Conservation (phyloP, 2,797 vertebrate species). For the Periophthalmus magnuspinnatus region DNA sequence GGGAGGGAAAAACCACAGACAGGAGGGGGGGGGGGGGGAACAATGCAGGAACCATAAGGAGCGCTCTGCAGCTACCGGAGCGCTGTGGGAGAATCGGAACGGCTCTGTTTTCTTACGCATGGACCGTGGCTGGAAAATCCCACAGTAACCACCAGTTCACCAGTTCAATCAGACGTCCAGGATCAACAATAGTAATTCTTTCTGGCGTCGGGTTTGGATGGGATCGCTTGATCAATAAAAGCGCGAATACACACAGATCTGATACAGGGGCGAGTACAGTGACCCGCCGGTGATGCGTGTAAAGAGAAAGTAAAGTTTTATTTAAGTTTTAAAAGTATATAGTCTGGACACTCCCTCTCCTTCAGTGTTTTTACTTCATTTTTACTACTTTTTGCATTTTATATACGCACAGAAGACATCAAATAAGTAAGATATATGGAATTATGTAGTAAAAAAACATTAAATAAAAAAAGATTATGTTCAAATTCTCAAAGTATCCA, state of each 20-base stretch:
- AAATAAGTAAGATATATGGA: too few species aligned
- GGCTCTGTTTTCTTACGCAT: constrained; percentile 56
- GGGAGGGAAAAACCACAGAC: constrained; percentile 64
- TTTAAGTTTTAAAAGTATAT: constrained; percentile 11
- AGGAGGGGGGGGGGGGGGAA: constrained; percentile 35
- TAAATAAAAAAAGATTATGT: too few species aligned
- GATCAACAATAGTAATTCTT: constrained; percentile 42
- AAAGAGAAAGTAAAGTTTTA: constrained; percentile 41
- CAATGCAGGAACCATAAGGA: constrained; percentile 58
- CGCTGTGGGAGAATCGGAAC: constrained; percentile 55
- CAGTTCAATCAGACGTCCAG: constrained; percentile 48
- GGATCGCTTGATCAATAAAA: constrained; percentile 48
- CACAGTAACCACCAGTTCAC: constrained; percentile 49
- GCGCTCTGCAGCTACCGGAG: constrained; percentile 44
- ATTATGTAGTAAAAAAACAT: too few species aligned
- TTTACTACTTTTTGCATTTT: too few species aligned
- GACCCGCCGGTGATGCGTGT: constrained; percentile 14
- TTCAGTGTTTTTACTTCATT: too few species aligned
- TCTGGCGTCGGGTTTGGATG: constrained; percentile 36
- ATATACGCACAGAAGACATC: too few species aligned
- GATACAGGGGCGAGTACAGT: background rate
- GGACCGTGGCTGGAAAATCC: constrained; percentile 57
- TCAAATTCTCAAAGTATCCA: too few species aligned
- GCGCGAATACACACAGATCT: constrained; percentile 18
- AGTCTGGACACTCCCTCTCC: too few species aligned